A percentile compares a stretch with the other conserved stretches of the same genome.
Evolutionary conservation across 2,888 invertebrate genomes (phyloP).

Genomic region (Drosophila paranaensis): DNA sequence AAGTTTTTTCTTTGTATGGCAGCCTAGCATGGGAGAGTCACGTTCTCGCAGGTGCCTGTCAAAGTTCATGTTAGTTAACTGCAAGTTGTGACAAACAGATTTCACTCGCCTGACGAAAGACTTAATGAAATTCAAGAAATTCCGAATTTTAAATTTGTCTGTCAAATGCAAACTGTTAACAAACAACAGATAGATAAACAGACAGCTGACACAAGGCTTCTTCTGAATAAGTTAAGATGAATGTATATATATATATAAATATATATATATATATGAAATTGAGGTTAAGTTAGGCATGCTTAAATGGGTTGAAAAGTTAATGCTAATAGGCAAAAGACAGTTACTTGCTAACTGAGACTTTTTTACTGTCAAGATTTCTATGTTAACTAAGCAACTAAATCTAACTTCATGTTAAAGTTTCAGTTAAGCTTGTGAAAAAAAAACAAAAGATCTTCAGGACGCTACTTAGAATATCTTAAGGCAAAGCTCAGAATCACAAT

Average conservation of each 20-base stretch:
- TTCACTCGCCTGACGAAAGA: neutral
- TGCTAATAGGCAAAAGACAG: neutral
- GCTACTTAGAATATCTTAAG: neutral
- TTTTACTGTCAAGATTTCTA: neutral
- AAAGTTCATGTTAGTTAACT: constrained; percentile 24
- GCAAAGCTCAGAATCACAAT: no score
- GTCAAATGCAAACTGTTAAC: constrained; percentile 14
- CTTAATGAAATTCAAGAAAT: constrained; percentile 4
- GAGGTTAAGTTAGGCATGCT: neutral
- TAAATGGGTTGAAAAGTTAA: neutral
- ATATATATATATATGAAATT: neutral
- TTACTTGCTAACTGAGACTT: neutral
- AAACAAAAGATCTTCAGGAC: neutral
- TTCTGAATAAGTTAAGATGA: neutral
- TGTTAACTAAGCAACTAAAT: neutral
- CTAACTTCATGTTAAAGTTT: neutral
- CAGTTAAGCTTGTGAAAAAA: neutral
- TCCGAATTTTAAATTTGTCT: constrained; percentile 12
- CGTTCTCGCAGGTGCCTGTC: constrained; percentile 17
- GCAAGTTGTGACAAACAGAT: constrained; percentile 14
- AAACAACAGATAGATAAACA: constrained; percentile 3
- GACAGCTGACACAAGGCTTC: neutral
- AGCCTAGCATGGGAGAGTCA: neutral
- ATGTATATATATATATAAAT: no score
- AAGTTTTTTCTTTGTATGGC: constrained; percentile 25